These are phyloP conservation scores for Chrysotoxum bicinctum DNA, from an alignment of 2,888 invertebrate genomes.

Conservation along the genomic window DNA sequence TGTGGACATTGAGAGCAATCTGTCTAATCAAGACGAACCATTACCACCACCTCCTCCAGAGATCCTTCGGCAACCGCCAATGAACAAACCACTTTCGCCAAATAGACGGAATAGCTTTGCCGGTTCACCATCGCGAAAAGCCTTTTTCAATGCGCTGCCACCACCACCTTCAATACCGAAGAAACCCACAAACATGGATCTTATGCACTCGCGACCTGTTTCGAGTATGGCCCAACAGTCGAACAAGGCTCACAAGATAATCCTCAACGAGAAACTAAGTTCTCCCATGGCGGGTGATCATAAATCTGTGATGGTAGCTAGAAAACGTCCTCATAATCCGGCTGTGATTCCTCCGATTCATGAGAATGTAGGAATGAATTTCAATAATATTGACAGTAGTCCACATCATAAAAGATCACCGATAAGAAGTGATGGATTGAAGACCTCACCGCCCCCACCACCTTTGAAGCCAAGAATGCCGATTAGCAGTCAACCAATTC, in stretches of 20 bases:
- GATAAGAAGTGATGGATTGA: constrained; percentile 47
- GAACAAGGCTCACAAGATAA: constrained; percentile 76
- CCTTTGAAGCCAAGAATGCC: constrained; percentile 80
- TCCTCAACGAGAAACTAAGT: constrained; percentile 76
- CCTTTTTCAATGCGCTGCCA: constrained; percentile 73
- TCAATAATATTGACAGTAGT: constrained; percentile 5
- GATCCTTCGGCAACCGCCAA: constrained; percentile 75
- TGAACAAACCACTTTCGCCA: constrained; percentile 77
- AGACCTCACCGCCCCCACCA: constrained; percentile 78
- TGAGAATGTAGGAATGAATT: constrained; percentile 74
- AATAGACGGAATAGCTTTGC: constrained; percentile 82
- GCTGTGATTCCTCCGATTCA: constrained; percentile 77
- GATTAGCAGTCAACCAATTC: constrained; percentile 50
- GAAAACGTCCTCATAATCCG: constrained; percentile 81
- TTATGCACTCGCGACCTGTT: constrained; percentile 77
- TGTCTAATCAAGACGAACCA: constrained; percentile 79
- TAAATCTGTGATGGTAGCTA: constrained; percentile 73
- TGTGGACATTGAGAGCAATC: constrained; percentile 76
- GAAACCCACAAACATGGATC: constrained; percentile 78
- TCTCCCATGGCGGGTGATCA: constrained; percentile 55
- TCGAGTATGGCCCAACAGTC: constrained; percentile 76
- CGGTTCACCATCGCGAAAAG: constrained; percentile 79
- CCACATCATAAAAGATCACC: constrained; percentile 40
- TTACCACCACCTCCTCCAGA: constrained; percentile 82
- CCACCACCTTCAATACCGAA: constrained; percentile 80